These are phyloP conservation scores for Drosophila nr. medialis DNA, from an alignment of 2,888 invertebrate genomes.

Conservation along the genomic window DNA sequence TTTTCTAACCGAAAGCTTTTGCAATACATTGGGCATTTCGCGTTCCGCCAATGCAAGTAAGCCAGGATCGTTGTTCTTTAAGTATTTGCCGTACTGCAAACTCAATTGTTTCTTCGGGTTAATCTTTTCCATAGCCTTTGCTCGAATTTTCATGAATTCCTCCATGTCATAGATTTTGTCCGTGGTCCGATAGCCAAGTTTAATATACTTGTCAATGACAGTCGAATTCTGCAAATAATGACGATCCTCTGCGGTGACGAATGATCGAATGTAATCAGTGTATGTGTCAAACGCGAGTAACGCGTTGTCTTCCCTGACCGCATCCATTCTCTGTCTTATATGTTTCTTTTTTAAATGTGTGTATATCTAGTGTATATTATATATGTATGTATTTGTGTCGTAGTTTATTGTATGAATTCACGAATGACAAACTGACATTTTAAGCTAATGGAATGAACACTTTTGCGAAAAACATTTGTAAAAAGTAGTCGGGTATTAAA, in stretches of 20 bases:
- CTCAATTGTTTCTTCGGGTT: conserved; percentile 21
- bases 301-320: conserved; percentile 1
- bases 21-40: conserved; percentile 89
- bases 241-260: conserved; percentile 15
- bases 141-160: conserved; percentile 12
- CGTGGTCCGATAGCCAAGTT: conserved; percentile 21
- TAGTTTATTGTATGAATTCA: neutral
- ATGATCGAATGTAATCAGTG: conserved; percentile 25
- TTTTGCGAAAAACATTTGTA: neutral
- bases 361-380: neutral
- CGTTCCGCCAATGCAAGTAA: conserved; percentile 26
- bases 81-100: neutral
- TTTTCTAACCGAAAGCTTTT: conserved; percentile 88
- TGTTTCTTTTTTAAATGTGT: neutral
- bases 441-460: neutral
- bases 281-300: conserved; percentile 18
- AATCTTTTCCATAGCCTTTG: conserved; percentile 4
- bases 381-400: neutral
- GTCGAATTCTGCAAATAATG: conserved; percentile 9
- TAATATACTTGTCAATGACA: conserved; percentile 1
- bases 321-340: conserved; percentile 3
- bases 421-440: neutral
- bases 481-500: neutral
- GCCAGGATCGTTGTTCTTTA: conserved; percentile 16
- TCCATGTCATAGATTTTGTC: conserved; percentile 7